Conservation (phyloP, 1,140 invertebrate genomes). For the Drosophila sproati region DNA sequence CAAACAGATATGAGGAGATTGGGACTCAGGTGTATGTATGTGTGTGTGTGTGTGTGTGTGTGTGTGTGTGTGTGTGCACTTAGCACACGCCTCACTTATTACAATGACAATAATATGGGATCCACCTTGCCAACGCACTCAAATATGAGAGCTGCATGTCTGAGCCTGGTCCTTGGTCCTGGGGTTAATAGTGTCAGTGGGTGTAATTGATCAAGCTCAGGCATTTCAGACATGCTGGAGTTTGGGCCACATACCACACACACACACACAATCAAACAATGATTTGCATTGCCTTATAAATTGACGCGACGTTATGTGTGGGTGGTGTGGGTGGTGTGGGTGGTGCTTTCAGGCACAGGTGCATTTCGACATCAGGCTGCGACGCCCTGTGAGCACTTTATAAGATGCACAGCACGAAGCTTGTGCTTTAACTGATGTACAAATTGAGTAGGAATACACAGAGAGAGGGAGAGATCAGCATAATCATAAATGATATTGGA, state of each 20-base stretch:
- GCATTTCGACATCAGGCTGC: not conserved
- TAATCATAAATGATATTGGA: too few species aligned
- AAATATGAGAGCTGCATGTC: slow-evolving; percentile 45
- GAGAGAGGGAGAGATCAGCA: not conserved
- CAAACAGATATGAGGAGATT: too few species aligned
- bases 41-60: slow-evolving; percentile 43
- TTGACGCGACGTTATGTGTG: slow-evolving; percentile 51
- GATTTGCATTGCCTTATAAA: slow-evolving; percentile 70
- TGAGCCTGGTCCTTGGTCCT: slow-evolving; percentile 6
- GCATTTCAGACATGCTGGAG: slow-evolving; percentile 38
- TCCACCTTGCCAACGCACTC: not conserved
- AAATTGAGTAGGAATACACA: slow-evolving; percentile 30
- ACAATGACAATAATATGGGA: slow-evolving; percentile 77
- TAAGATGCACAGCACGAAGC: slow-evolving; percentile 60
- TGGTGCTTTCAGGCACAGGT: not conserved
- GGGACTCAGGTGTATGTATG: slow-evolving; percentile 14
- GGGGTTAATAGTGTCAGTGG: slow-evolving; percentile 60
- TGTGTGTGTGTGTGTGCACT: slow-evolving; percentile 50
- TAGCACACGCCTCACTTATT: slow-evolving; percentile 77
- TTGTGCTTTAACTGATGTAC: slow-evolving; percentile 19
- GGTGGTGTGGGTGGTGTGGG: not conserved
- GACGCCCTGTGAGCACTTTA: slow-evolving; percentile 21
- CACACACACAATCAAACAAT: slow-evolving; percentile 71
- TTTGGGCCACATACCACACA: not conserved
- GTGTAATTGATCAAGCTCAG: slow-evolving; percentile 78